Conservation (phyloP, 2,113 vertebrate species). For the Pongo abelii region DNA sequence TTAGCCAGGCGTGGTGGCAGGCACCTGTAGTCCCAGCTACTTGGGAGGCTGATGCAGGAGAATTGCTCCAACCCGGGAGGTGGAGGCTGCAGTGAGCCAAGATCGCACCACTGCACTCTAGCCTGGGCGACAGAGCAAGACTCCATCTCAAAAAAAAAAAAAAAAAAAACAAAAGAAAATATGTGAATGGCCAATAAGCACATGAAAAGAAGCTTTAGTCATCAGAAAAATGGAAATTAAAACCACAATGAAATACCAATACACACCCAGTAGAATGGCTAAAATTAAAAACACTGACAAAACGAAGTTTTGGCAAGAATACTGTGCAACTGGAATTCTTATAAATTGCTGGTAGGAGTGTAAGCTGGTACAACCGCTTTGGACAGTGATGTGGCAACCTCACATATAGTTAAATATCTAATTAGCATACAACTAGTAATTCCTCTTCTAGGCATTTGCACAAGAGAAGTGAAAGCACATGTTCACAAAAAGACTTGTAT, state of each 20-base stretch:
- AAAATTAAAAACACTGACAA: conserved; percentile 40
- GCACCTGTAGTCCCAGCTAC: too few species aligned
- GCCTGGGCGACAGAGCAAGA: too few species aligned
- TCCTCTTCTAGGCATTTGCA: not conserved
- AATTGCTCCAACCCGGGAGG: too few species aligned
- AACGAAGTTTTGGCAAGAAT: conserved; percentile 28
- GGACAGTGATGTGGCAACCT: conserved; percentile 31
- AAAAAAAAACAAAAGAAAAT: not conserved
- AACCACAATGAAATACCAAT: not conserved
- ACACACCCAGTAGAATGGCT: not conserved
- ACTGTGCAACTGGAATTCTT: not conserved
- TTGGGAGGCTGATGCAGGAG: too few species aligned
- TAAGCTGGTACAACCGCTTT: conserved; percentile 40
- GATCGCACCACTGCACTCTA: too few species aligned
- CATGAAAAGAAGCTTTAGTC: not conserved
- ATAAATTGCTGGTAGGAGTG: not conserved
- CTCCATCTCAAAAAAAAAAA: too few species aligned
- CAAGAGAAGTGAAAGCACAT: conserved; percentile 9
- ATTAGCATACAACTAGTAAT: not conserved
- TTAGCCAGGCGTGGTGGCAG: too few species aligned
- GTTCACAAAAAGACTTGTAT: not conserved
- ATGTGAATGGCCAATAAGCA: conserved; percentile 26
- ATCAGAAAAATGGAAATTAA: conserved; percentile 45
- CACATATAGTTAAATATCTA: conserved; percentile 24
- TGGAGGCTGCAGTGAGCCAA: too few species aligned